Base-by-base conservation (phyloP, 2,797 vertebrate species). In the Gambusia yucatana region DNA sequence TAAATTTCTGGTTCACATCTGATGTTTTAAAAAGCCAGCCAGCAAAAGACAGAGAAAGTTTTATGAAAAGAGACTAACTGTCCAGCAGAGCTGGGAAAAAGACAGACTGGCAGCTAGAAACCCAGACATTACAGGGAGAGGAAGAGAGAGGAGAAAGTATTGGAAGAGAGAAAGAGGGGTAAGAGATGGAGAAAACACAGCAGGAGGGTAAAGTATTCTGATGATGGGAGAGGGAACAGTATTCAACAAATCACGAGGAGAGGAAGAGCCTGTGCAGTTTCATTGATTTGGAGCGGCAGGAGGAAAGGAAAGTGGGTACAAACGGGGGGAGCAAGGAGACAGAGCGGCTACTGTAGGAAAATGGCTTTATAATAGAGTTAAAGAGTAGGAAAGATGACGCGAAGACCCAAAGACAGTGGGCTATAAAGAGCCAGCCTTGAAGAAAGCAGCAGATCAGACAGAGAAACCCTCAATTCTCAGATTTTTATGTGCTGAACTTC, bases 21-120 rank as follows among this genome's bases (percentile, higher is more conserved):
- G 95, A 94, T 94, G 95, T 95, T 95, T 95, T 81, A 92, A 93
- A 92, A 93, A 84, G 16, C 20, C 63, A 67, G 86, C 73, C 82
- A 87, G 81, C n/a, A n/a, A 82, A 91, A 80, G 86, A 94, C 86
- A 90, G 87, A 90, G 87, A 84, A 86, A 92, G 87, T 94, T 91
- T 94, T 93, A 92, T 94, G 90, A 87, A 93, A 93, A 88, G 88
- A 76, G 80, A 84, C 86, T 50, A 76, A 91, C 86, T 86, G 87
- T 93, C 91, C 88, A 90, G 84, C 90, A 84, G 84, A 80, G 89
- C 88, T 84, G 84, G 88, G 81, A 79, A 84, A 82, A 88, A 83
- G 84, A 87, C 81, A 82, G 83, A 82, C 89, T 83, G 83, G 86
- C 43, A 55, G 82, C 52, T 22, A 77, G 46, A 82, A 70, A 67